Base-by-base conservation (phyloP, 1,140 invertebrate species). In the Diprion similis region DNA sequence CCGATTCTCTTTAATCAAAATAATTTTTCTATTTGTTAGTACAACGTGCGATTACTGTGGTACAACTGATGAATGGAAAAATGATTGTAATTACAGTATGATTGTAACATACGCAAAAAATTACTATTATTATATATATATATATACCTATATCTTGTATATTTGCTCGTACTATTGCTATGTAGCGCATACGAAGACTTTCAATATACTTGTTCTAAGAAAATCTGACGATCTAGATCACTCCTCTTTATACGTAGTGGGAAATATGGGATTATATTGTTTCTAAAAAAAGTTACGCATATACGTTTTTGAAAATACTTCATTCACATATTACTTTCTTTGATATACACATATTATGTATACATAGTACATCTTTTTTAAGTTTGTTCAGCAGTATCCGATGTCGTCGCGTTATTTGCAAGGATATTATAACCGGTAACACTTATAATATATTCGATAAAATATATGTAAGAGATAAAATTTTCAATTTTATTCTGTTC, bases 151-250 rank as follows among this genome's bases (percentile, higher is more conserved):
- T 19, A 24, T n/a, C 46, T 45, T 70, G 46, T 48, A 70, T 70
- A 70, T 45, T 70, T 37, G 46, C 37, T 70, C 37, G 46, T 70
- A 46, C 45, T 3, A 51, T 13, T 46, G n/a, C 19, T 46, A 18
- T 70, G 46, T 70, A 47, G 46, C 69, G 46, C 46, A 70, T 48
- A 70, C 69, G 66, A 68, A 68, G 18, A 68, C 17, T 19, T 68
- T 68, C 66, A 68, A 45, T 68, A 68, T 68, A 45, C 11, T 45
- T 68, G 11, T 68, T 18, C 8, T 17, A 68, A 10, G 37, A 18
- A 17, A 13, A 45, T 37, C 24, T 37, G 24, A 37, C 24, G 24
- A 37, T 37, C 24, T 68, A 10, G 19, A 15, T 18, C 66, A 13
- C 18, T 19, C 18, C 10, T 19, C 66, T 68, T 68, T 19, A 8